A percentile compares a stretch with the other conserved stretches of the same genome.
Evolutionary conservation across 2,888 invertebrate genomes (phyloP).

Genomic region (Oscheius sp.): DNA sequence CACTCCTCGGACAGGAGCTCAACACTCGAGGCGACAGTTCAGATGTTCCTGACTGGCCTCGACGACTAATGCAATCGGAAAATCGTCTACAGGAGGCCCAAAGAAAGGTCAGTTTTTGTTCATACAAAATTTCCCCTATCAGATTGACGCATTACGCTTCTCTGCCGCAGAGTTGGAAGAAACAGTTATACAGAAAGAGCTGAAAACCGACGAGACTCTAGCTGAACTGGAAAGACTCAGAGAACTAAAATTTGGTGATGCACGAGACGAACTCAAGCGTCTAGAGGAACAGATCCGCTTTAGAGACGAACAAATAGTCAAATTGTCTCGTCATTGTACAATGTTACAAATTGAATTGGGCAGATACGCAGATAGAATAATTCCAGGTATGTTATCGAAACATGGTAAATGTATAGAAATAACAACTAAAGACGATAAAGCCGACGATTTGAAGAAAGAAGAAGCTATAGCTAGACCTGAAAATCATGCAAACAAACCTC

Average conservation of each 20-base stretch:
- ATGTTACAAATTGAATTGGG: conserved; percentile 58
- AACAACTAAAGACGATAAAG: not conserved
- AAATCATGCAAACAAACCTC: too few species aligned
- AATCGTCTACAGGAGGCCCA: conserved; percentile 25
- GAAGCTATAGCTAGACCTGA: too few species aligned
- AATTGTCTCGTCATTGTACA: conserved; percentile 61
- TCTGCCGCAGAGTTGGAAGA: conserved; percentile 39
- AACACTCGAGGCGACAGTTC: conserved; percentile 30
- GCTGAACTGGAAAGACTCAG: conserved; percentile 37
- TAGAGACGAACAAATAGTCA: conserved; percentile 63
- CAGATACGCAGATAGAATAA: conserved; percentile 29
- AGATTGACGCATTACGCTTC: conserved; percentile 40
- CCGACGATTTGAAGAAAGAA: too few species aligned
- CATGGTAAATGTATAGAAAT: not conserved
- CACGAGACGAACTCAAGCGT: conserved; percentile 46
- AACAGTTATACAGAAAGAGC: conserved; percentile 51
- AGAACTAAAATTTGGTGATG: conserved; percentile 55
- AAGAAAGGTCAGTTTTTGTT: not conserved
- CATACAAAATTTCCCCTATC: not conserved
- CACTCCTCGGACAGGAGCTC: conserved; percentile 43
- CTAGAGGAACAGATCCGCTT: conserved; percentile 62
- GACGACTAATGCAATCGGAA: conserved; percentile 59
- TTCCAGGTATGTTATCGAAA: not conserved
- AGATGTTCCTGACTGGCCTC: conserved; percentile 49
- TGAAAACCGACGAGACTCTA: conserved; percentile 32